phyloP scores from a whole-genome alignment of 2,797 vertebrate genomes.

The Semotilus atromaculatus region DNA sequence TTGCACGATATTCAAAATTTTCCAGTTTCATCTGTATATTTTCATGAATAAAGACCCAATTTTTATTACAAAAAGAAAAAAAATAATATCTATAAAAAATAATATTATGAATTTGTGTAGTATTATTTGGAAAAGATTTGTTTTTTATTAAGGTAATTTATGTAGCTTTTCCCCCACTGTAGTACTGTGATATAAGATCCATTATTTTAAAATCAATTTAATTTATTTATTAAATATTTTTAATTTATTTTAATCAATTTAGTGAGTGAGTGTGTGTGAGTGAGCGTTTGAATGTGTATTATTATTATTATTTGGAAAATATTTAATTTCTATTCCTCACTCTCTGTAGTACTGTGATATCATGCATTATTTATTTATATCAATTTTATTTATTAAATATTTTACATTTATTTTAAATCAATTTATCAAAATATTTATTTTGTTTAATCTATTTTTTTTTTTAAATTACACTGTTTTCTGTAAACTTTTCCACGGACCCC shows the following conservation, averaged over 20 bases:
- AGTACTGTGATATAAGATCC: too few relatives aligned
- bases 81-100: neutral
- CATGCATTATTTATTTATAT: neutral
- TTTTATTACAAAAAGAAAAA: neutral
- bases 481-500: too few relatives aligned
- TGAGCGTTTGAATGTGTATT: too few relatives aligned
- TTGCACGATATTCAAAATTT: too few relatives aligned
- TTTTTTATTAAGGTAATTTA: too few relatives aligned
- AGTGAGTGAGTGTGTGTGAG: too few relatives aligned
- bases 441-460: neutral
- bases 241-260: too few relatives aligned
- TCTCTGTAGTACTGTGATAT: neutral
- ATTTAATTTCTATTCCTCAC: too few relatives aligned
- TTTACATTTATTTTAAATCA: neutral
- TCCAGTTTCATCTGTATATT: neutral
- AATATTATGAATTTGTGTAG: neutral
- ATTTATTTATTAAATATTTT: too few relatives aligned
- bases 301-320: neutral
- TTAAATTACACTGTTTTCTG: too few relatives aligned
- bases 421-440: neutral
- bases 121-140: neutral
- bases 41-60: neutral
- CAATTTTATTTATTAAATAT: neutral
- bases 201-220: too few relatives aligned
- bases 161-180: too few relatives aligned